Evolutionary conservation across 2,888 invertebrate genomes (phyloP), one percentile per base, ranked within the genome.

Genomic region (Caenorhabditis wallacei): DNA sequence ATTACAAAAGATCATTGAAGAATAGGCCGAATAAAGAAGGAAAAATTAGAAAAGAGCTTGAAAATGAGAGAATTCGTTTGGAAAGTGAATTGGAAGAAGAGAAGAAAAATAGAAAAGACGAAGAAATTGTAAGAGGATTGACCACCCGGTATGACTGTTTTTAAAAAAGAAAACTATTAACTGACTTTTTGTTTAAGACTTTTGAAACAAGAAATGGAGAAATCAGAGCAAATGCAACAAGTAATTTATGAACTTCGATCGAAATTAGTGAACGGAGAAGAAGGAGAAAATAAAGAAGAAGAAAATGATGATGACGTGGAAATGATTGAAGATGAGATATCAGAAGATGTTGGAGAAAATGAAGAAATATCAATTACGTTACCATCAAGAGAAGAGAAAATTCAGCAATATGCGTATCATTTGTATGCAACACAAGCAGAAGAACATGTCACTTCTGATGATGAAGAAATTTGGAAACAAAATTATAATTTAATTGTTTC

Each of bases 191-290:
- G 35, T 69, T 86, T 20, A 56, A 88, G 87, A 68, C 83, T 88
- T 80, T 70, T 89, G 40, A 88, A 89, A 57, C 88, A 89, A 70
- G 89, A 89, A 70, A 80, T 85, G 64, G 82, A 85, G 40, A 88
- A 85, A 56, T 84, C 85, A 35, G 88, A 89, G 59, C 83, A 84
- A 48, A 84, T 89, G 72, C 85, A 87, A 40, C 84, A 83, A 59
- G 86, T 84, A 48, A 82, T 88, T 13, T 74, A 80, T 22, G 87
- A 88, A 37, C 82, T 88, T 20, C 82, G 86, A 22, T 80, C 71
- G 30, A 85, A 88, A 70, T 64, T 89, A 16, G 76, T 80, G 13
- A 69, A 72, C 24, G 81, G 54, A 43, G 71, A 61, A 26, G 61
- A 72, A 0, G 66, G 24, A 16, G 71, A 66, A 13, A 30, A 26